These are phyloP conservation scores for Zaprionus nigranus DNA, from an alignment of 1,140 invertebrate genomes.

Conservation along the genomic window DNA sequence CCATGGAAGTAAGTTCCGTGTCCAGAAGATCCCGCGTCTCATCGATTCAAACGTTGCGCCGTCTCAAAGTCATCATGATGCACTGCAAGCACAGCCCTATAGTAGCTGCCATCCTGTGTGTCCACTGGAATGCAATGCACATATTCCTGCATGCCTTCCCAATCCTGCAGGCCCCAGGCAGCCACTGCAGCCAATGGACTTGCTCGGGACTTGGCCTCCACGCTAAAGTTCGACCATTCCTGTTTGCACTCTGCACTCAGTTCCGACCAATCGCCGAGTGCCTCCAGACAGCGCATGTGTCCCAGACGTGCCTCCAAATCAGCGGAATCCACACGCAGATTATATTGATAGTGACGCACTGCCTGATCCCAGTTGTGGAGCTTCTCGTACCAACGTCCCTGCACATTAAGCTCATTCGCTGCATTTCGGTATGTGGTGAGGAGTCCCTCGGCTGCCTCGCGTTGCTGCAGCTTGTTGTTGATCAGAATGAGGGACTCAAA, in stretches of 20 bases:
- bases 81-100: slow-evolving; percentile 96
- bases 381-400: slow-evolving; percentile 99
- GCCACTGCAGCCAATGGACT: slow-evolving; percentile 96
- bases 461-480: slow-evolving; percentile 99
- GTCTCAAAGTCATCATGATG: slow-evolving; percentile 93
- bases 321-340: slow-evolving; percentile 86
- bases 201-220: slow-evolving; percentile 92
- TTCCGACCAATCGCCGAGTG: slow-evolving; percentile 97
- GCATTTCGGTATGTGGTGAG: slow-evolving; percentile 93
- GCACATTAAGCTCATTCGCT: slow-evolving; percentile 88
- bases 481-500: slow-evolving; percentile 98
- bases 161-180: slow-evolving; percentile 96
- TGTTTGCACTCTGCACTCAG: slow-evolving; percentile 90
- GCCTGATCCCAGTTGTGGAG: slow-evolving; percentile 99
- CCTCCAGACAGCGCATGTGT: slow-evolving; percentile 98
- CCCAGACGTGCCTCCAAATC: slow-evolving; percentile 95
- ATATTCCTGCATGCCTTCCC: slow-evolving; percentile 96
- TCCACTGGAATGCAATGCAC: slow-evolving; percentile 94
- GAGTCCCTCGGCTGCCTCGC: slow-evolving; percentile 97
- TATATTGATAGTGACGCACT: slow-evolving; percentile 92
- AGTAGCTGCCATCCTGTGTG: slow-evolving; percentile 97
- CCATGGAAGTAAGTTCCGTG: slow-evolving; percentile 98
- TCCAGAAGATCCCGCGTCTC: slow-evolving; percentile 96
- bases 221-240: slow-evolving; percentile 90
- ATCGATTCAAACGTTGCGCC: slow-evolving; percentile 93